Evolutionary conservation across 1,140 invertebrate genomes (phyloP), one percentile per base, ranked within the genome.

Genomic region (Antheraea mylitta): DNA sequence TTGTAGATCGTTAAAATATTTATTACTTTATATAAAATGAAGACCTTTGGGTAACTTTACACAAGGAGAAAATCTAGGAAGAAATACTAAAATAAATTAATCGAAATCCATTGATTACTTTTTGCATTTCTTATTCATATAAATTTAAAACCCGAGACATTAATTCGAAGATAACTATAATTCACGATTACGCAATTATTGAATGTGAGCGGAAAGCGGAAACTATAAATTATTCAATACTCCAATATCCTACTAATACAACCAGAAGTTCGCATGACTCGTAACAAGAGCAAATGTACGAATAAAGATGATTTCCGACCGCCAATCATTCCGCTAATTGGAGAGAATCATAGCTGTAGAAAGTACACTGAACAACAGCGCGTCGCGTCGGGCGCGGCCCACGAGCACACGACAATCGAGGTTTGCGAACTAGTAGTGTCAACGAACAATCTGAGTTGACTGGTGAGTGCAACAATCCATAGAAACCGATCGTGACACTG

Each of bases 251-350:
- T 30, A 30, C 64, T 64, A 62, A 73, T 67, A 67, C 59, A 70
- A 69, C 73, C 73, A 83, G 60, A 61, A 85, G 81, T 82, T 82
- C 74, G 79, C 80, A 82, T 79, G 83, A 87, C 73, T 83, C 63
- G 81, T 85, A 85, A 85, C 80, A 84, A 88, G 83, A 89, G 81
- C 77, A 86, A 89, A 81, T 86, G 87, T 79, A 70, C 79, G 81
- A 64, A 76, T 77, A 74, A 76, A 83, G 85, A 83, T 85, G 78
- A 76, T 87, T 80, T 80, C 66, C 73, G 73, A 75, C 78, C 83
- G 81, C 80, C 87, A 91, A 91, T 91, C 85, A 91, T 91, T 90
- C 86, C 82, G 89, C 82, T 91, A 91, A 91, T 91, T 90, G 89
- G 89, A 91, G 87, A 91, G 87, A 86, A 91, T 86, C 86, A 90